A percentile compares a stretch with the other conserved stretches of the same genome.
These are phyloP conservation scores for Drosophila tristis DNA, from an alignment of 1,140 invertebrate species.

Conservation along the genomic window DNA sequence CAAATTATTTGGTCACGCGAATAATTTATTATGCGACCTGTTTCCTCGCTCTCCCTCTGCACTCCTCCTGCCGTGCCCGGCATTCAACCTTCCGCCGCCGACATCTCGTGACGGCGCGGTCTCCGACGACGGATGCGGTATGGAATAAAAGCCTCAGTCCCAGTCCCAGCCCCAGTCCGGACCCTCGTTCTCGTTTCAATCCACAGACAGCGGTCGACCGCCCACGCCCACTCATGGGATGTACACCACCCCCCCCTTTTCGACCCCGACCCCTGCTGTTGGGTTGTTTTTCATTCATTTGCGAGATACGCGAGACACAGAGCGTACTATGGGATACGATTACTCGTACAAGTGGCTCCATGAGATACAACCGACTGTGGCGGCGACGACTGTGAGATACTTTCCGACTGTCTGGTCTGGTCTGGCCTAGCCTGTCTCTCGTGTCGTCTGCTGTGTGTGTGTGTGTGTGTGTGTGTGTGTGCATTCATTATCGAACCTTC, in stretches of 20 bases:
- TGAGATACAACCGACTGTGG: constrained; percentile 56
- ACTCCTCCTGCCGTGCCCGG: background rate
- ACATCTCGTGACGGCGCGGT: constrained; percentile 66
- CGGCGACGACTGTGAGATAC: constrained; percentile 46
- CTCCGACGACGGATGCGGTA: constrained; percentile 60
- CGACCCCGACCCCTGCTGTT: constrained; percentile 6
- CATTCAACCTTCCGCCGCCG: background rate
- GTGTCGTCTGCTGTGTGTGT: background rate
- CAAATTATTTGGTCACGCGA: constrained; percentile 82
- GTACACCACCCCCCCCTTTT: constrained; percentile 2
- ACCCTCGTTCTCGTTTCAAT: constrained; percentile 3
- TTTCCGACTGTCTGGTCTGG: constrained; percentile 1
- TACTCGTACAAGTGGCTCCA: constrained; percentile 37
- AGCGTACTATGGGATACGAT: constrained; percentile 56
- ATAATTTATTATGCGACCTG: constrained; percentile 80
- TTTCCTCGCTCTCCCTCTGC: constrained; percentile 21
- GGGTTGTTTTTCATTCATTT: constrained; percentile 71
- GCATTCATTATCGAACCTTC: constrained; percentile 70
- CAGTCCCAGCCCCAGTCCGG: constrained; percentile 16
- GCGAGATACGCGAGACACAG: constrained; percentile 40
- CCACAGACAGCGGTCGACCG: background rate
- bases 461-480: constrained; percentile 42
- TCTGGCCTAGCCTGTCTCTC: background rate
- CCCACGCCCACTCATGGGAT: constrained; percentile 1
- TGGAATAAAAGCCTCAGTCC: constrained; percentile 43